Percentiles rank a stretch among this genome's conserved stretches.
Conservation (phyloP, 2,888 invertebrate genomes). For the Phyto melanocephala region DNA sequence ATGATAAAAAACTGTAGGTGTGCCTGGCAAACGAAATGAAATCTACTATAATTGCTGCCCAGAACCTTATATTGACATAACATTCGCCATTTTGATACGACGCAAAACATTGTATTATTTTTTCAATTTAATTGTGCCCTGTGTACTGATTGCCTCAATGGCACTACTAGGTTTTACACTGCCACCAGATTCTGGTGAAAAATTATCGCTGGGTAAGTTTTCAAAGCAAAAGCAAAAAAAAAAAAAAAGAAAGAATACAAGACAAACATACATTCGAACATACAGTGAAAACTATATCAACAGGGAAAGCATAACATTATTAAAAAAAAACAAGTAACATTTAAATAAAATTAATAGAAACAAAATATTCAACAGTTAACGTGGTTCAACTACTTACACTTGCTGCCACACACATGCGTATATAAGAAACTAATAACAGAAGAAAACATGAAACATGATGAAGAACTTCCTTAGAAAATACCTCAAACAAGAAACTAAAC, state of each 20-base stretch:
- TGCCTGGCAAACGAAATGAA: constrained; percentile 95
- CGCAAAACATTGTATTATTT: constrained; percentile 99
- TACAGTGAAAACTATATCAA: background rate
- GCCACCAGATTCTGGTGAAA: constrained; percentile 99
- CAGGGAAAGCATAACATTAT: background rate
- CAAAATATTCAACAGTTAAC: too few species aligned
- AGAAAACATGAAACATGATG: background rate
- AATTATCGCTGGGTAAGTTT: constrained; percentile 93
- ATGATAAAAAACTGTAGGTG: constrained; percentile 81
- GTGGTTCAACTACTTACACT: constrained; percentile 37
- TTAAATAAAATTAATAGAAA: background rate
- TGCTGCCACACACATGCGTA: background rate
- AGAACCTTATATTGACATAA: constrained; percentile 98
- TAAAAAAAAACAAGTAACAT: background rate
- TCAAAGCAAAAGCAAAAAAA: constrained; percentile 46
- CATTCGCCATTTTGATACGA: constrained; percentile 97
- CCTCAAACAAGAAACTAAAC: constrained; percentile 13
- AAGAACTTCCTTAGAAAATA: constrained; percentile 54
- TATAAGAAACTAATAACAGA: background rate
- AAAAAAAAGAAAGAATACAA: background rate
- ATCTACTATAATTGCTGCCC: constrained; percentile 99
- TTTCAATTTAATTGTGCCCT: constrained; percentile 99
- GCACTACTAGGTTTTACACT: constrained; percentile 98
- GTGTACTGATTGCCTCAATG: constrained; percentile 99
- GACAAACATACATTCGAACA: background rate